These are phyloP conservation scores for Caenorhabditis zanzibari DNA, from an alignment of 2,888 invertebrate species.

Conservation along the genomic window DNA sequence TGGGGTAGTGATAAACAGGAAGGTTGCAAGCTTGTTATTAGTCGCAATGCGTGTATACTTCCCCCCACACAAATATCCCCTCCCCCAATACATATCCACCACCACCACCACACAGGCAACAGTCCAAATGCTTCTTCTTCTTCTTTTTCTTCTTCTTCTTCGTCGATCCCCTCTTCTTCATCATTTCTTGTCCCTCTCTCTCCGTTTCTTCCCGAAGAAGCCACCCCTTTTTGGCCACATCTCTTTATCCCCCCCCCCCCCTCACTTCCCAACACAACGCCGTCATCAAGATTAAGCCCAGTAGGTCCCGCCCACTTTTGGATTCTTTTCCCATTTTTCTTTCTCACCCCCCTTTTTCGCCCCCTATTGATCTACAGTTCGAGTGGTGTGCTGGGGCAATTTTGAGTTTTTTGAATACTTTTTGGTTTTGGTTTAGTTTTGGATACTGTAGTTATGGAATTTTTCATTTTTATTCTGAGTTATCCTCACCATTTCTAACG, in stretches of 20 bases:
- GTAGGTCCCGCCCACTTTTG: conserved; percentile 39
- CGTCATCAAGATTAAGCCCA: conserved; percentile 68
- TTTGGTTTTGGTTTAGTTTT: not conserved
- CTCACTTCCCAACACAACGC: conserved; percentile 36
- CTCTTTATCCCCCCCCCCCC: conserved; percentile 3
- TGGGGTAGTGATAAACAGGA: conserved; percentile 64
- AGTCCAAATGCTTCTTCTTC: conserved; percentile 33
- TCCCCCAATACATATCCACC: conserved; percentile 14
- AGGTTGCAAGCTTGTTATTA: conserved; percentile 69
- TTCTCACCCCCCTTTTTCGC: not conserved
- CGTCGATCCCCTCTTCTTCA: conserved; percentile 51
- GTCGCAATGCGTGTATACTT: conserved; percentile 53
- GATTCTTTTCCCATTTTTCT: conserved; percentile 46
- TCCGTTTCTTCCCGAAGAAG: conserved; percentile 23
- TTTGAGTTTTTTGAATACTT: not conserved
- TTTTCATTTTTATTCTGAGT: not conserved
- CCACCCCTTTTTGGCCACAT: conserved; percentile 1
- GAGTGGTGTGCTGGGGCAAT: not conserved
- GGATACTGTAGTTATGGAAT: not conserved
- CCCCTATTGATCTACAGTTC: conserved; percentile 27
- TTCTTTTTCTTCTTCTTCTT: not conserved
- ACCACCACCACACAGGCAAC: conserved; percentile 21
- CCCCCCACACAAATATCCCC: conserved; percentile 16
- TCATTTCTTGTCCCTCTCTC: conserved; percentile 26
- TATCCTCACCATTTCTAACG: too few species aligned